Base-by-base conservation (phyloP, 2,113 vertebrate species). In the Prionailurus bengalensis region DNA sequence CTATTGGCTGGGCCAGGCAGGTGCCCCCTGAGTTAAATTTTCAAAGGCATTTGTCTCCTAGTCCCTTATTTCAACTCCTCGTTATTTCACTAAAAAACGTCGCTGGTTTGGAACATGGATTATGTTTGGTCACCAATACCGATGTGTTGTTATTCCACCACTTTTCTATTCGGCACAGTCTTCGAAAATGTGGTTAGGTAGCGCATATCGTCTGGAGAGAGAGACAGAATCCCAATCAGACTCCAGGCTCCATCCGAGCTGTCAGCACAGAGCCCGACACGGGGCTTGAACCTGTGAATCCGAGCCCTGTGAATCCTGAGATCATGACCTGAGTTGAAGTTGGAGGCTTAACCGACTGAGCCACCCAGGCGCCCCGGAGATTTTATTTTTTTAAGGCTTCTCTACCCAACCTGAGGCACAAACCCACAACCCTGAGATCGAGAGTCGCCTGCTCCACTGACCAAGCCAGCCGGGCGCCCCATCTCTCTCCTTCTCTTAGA, bases 41-140 rank as follows among this genome's bases (percentile, higher is more conserved):
- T 90, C 88, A 94, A 92, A 94, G 78, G 36, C 48, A 21, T 21
- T 96, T 89, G 36, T 76, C n/a, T 96, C 76, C 39, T 71, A 78
- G 55, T 39, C 45, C 36, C 21, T 51, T 21, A 45, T 91, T 96
- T 90, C 58, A 85, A 66, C 36, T 82, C 48, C n/a, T 94, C 27
- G 1, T 89, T 94, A 82, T 94, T 94, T 94, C 61, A 48, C 86
- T 95, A 84, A 65, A 70, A 94, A 83, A 85, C 45, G 48, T 25
- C n/a, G 9, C 55, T 58, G 76, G 36, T 83, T 95, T 89, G 61
- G 95, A 96, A 96, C 53, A 53, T 61, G 94, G 66, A 92, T 86
- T 84, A 66, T 48, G 63, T 86, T 91, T 94, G 74, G 9, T 88
- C 66, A 84, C 78, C 61, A 65, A 33, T 91, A 65, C 79, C 95